A percentile compares a stretch with the other conserved stretches of the same genome.
These are phyloP conservation scores for Arenicola marina DNA, from an alignment of 2,888 invertebrate genomes.

Conservation along the genomic window DNA sequence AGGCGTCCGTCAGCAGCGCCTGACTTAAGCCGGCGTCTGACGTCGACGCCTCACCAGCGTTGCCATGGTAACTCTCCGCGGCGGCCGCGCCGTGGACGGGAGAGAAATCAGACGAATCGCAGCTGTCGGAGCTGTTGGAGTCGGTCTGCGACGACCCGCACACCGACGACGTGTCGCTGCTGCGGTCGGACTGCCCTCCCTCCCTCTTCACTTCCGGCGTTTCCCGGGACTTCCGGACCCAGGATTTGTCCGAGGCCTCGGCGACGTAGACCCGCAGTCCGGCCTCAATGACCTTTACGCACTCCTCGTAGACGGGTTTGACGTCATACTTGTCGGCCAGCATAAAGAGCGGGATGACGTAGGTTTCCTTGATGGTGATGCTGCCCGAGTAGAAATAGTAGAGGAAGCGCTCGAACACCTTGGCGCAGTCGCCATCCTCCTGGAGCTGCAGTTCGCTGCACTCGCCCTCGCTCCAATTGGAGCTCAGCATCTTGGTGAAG, in stretches of 20 bases:
- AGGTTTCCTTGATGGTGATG: constrained; percentile 52
- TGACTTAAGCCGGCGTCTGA: not conserved
- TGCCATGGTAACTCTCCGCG: too few relatives aligned
- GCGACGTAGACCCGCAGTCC: constrained; percentile 33
- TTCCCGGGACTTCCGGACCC: not conserved
- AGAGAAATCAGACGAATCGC: not conserved
- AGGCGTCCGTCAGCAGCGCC: not conserved
- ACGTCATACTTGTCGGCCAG: constrained; percentile 55
- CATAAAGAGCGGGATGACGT: constrained; percentile 52
- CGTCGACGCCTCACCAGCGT: not conserved
- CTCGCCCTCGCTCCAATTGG: constrained; percentile 25
- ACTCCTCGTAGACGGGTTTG: constrained; percentile 47
- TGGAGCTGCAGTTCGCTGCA: constrained; percentile 28
- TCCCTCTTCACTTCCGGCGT: not conserved
- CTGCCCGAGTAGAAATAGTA: constrained; percentile 57
- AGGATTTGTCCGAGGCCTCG: not conserved
- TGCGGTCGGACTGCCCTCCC: not conserved
- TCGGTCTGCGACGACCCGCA: constrained; percentile 8
- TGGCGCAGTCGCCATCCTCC: constrained; percentile 49
- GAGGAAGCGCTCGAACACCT: constrained; percentile 53
- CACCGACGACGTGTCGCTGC: not conserved
- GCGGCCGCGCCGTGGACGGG: not conserved
- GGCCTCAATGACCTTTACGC: constrained; percentile 37
- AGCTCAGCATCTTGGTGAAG: constrained; percentile 27
- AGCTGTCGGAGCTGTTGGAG: not conserved